Evolutionary conservation across 1,140 invertebrate genomes (phyloP).

Genomic region (Uloborus diversus): DNA sequence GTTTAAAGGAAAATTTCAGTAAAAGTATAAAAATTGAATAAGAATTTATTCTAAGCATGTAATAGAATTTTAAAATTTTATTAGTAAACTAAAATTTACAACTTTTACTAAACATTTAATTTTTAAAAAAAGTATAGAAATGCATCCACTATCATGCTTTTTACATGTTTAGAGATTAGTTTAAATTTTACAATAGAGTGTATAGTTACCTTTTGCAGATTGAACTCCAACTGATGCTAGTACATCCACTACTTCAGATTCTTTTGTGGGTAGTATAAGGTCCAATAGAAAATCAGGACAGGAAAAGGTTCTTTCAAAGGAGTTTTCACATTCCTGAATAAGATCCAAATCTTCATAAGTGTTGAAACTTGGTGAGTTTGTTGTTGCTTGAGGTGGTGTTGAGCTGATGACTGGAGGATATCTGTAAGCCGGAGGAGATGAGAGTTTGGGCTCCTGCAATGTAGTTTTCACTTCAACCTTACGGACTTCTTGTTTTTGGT

Average conservation of each 20-base stretch:
- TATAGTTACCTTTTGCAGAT: slow-evolving; percentile 41
- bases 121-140: no score
- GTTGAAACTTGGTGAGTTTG: no score
- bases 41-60: no score
- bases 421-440: slow-evolving; percentile 21
- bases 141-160: no score
- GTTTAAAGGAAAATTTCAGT: no score
- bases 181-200: not conserved
- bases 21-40: no score
- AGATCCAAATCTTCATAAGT: not conserved
- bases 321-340: no score
- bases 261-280: slow-evolving; percentile 21
- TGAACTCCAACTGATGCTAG: slow-evolving; percentile 40
- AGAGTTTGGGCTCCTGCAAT: not conserved
- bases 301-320: not conserved
- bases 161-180: not conserved
- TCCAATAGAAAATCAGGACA: slow-evolving; percentile 28
- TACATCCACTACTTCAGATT: slow-evolving; percentile 17
- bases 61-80: no score
- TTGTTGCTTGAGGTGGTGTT: not conserved
- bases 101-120: no score
- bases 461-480: not conserved
- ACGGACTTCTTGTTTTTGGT: not conserved
- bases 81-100: no score
- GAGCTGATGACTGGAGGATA: slow-evolving; percentile 16